These are phyloP conservation scores for Contarinia nasturtii DNA, from an alignment of 1,140 invertebrate species.

Conservation along the genomic window DNA sequence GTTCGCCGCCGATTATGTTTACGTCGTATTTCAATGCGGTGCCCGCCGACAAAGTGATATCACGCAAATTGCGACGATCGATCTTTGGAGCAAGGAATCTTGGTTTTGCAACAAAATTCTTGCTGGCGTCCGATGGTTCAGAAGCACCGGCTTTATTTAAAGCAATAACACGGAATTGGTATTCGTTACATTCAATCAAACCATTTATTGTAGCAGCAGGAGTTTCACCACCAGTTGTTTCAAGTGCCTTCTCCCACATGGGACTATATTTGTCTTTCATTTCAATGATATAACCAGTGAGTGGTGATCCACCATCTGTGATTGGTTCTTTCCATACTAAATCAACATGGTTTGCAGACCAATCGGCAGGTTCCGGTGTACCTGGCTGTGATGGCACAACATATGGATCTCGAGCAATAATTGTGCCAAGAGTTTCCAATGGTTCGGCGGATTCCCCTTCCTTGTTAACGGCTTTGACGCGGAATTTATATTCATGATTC, in stretches of 20 bases:
- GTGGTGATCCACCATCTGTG: slow-evolving; percentile 78
- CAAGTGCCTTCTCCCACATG: slow-evolving; percentile 77
- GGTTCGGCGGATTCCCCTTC: slow-evolving; percentile 94
- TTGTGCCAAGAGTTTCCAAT: slow-evolving; percentile 78
- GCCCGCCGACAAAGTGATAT: slow-evolving; percentile 78
- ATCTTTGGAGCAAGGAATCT: slow-evolving; percentile 87
- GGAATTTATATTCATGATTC: slow-evolving; percentile 94
- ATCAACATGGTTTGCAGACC: slow-evolving; percentile 80
- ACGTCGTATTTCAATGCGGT: slow-evolving; percentile 84
- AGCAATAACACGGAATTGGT: slow-evolving; percentile 95
- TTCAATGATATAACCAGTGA: slow-evolving; percentile 88
- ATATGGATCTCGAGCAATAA: slow-evolving; percentile 93
- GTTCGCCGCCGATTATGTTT: slow-evolving; percentile 68
- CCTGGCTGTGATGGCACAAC: slow-evolving; percentile 65
- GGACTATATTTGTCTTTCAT: slow-evolving; percentile 92
- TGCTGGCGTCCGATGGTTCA: slow-evolving; percentile 70
- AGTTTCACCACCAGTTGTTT: slow-evolving; percentile 44
- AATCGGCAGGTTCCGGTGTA: slow-evolving; percentile 71
- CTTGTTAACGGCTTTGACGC: slow-evolving; percentile 91
- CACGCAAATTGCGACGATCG: slow-evolving; percentile 72
- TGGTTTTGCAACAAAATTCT: slow-evolving; percentile 80
- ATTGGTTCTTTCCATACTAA: slow-evolving; percentile 64
- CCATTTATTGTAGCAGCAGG: slow-evolving; percentile 62
- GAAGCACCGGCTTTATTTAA: slow-evolving; percentile 87
- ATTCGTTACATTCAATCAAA: slow-evolving; percentile 90